Evolutionary conservation across 2,797 vertebrate genomes (phyloP), one percentile per base, ranked within the genome.

Genomic region (Sebastes vulpes): DNA sequence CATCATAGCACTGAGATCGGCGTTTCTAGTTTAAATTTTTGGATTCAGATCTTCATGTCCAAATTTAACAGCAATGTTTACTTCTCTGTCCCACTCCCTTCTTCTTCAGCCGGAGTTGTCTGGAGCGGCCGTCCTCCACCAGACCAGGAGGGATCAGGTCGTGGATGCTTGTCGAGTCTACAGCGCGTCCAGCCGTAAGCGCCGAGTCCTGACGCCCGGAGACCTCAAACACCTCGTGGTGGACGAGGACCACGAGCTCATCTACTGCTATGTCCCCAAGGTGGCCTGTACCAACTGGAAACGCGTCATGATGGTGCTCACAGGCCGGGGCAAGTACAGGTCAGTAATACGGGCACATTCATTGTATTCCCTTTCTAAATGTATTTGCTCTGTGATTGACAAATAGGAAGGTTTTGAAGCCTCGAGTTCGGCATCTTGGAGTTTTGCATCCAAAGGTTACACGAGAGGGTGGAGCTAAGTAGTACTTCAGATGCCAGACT

Each of bases 211-310:
- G 89, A 99, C 98, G 0, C 98, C 98, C 3, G 96, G 80, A 0
- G 98, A 99, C 94, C 97, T 99, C 73, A 98, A 97, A 82, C 98
- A 99, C 83, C 94, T 99, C 8, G 98, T 99, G 1, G 98, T 99
- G 89, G 98, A 99, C 3, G 98, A 99, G 86, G 97, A 98, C 65
- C 98, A 99, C 4, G 97, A 98, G 87, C 96, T 99, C 83, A 98
- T 99, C 94, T 99, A 99, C 87, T 99, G 98, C 93, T 99, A 99
- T 0, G 98, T 99, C 53, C 98, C 98, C 83, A 99, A 99, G 93
- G 98, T 99, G 92, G 98, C 98, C 42, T 99, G 98, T 73, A 99
- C 98, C 93, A 99, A 99, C 96, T 99, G 98, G 98, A 99, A 99
- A 90, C 96, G 98, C 10, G 97, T 99, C 77, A 99, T 99, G 98